These are phyloP conservation scores for Microcebus tavaratra DNA, from an alignment of 2,113 vertebrate genomes.

Conservation along the genomic window DNA sequence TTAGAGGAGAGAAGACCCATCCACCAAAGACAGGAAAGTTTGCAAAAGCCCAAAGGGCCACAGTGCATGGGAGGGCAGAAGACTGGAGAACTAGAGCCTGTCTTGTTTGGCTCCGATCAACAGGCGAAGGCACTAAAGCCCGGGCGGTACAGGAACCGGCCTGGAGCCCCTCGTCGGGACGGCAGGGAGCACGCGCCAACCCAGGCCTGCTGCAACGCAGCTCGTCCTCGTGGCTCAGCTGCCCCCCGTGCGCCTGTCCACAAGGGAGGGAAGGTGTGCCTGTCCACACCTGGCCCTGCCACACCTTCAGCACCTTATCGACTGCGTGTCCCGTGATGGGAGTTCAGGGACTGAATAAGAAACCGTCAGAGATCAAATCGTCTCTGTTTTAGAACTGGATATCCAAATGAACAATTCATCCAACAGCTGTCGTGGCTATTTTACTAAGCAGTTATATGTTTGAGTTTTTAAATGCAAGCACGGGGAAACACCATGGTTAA, in stretches of 20 bases:
- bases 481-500: fast-evolving
- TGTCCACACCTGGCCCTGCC: fast-evolving
- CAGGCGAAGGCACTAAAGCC: no score
- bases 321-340: fast-evolving
- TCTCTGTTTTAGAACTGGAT: background rate
- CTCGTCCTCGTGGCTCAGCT: fast-evolving
- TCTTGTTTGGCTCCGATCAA: background rate
- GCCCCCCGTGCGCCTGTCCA: no score
- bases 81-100: background rate
- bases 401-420: background rate
- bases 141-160: background rate
- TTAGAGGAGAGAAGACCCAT: background rate
- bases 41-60: background rate
- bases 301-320: background rate
- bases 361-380: background rate
- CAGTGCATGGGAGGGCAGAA: fast-evolving
- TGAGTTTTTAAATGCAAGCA: background rate
- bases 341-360: background rate
- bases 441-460: no score
- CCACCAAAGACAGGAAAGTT: background rate
- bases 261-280: background rate
- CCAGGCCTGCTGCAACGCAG: background rate
- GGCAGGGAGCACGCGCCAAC: fast-evolving
- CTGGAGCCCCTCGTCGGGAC: fast-evolving
- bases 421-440: background rate